These are phyloP conservation scores for Tachystola acroxantha DNA, from an alignment of 2,888 invertebrate genomes.

Conservation along the genomic window DNA sequence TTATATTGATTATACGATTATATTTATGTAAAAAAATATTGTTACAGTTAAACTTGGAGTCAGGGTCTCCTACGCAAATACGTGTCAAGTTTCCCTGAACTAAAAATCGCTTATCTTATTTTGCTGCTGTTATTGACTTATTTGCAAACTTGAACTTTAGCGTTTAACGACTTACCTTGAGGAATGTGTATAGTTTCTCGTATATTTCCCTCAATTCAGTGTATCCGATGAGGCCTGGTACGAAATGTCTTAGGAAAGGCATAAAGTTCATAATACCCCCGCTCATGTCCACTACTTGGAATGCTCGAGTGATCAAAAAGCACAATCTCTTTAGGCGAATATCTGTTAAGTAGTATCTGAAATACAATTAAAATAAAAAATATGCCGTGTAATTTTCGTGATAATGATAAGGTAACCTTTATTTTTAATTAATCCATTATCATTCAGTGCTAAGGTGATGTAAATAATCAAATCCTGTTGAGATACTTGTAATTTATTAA, in stretches of 20 bases:
- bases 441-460: too few relatives aligned
- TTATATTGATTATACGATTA: too few relatives aligned
- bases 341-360: slow-evolving; percentile 79
- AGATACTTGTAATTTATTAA: too few relatives aligned
- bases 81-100: slow-evolving; percentile 18
- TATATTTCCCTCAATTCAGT: slow-evolving; percentile 70
- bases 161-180: slow-evolving; percentile 54
- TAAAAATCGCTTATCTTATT: slow-evolving; percentile 8
- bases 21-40: too few relatives aligned
- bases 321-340: slow-evolving; percentile 72
- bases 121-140: neutral
- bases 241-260: slow-evolving; percentile 81
- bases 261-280: slow-evolving; percentile 85
- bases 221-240: slow-evolving; percentile 81
- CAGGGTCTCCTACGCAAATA: slow-evolving; percentile 16
- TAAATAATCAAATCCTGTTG: too few relatives aligned
- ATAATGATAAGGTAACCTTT: too few relatives aligned
- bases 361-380: too few relatives aligned
- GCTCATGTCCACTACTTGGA: slow-evolving; percentile 81
- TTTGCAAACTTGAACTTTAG: neutral
- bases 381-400: too few relatives aligned
- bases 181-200: slow-evolving; percentile 71
- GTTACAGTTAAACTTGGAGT: too few relatives aligned
- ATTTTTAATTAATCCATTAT: too few relatives aligned
- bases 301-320: slow-evolving; percentile 78